These are phyloP conservation scores for Nephrocerus scutellatus DNA, from an alignment of 2,888 invertebrate species.

Conservation along the genomic window DNA sequence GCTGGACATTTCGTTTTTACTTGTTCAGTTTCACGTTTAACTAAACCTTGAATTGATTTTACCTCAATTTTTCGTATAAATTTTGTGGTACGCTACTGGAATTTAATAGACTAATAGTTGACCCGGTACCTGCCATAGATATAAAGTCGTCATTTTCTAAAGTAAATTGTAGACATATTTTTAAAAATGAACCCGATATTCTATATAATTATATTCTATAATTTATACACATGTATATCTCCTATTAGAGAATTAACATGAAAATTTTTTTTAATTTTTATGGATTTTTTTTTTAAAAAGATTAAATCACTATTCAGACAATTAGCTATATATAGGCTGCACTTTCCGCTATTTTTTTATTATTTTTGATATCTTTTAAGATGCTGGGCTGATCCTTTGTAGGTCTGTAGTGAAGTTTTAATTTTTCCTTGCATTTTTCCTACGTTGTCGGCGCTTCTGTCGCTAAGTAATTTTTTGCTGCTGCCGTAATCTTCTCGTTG, in stretches of 20 bases:
- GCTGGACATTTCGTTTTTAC: neutral
- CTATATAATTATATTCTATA: too few relatives aligned
- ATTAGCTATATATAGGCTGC: conserved; percentile 9
- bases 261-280: too few relatives aligned
- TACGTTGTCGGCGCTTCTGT: conserved; percentile 7
- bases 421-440: conserved; percentile 7
- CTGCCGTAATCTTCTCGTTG: conserved; percentile 6
- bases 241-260: too few relatives aligned
- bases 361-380: conserved; percentile 8
- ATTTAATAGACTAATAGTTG: neutral
- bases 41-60: neutral
- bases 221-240: too few relatives aligned
- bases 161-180: neutral
- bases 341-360: conserved; percentile 11
- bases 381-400: conserved; percentile 4
- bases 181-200: neutral
- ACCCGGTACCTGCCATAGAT: neutral
- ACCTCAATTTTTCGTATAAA: neutral
- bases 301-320: conserved; percentile 12
- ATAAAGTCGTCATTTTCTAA: neutral
- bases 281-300: too few relatives aligned
- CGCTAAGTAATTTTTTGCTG: conserved; percentile 11
- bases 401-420: conserved; percentile 10
- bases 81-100: neutral
- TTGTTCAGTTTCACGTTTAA: neutral